Conservation (phyloP, 2,797 vertebrate genomes). For the Sciurus vulgaris region DNA sequence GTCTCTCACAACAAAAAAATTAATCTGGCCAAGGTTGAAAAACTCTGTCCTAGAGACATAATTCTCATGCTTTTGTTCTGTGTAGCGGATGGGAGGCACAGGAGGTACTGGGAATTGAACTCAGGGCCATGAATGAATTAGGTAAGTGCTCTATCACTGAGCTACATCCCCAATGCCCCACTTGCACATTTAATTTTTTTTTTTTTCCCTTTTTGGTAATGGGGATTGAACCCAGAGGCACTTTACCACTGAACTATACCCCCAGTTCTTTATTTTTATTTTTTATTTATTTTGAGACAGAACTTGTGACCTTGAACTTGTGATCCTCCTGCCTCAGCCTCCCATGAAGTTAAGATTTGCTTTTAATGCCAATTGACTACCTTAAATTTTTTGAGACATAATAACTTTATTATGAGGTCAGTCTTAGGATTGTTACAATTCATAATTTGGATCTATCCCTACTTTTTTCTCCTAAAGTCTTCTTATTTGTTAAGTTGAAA, state of each 20-base stretch:
- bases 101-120: neutral
- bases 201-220: neutral
- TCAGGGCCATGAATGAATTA: neutral
- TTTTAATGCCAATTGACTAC: neutral
- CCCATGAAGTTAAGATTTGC: neutral
- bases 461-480: neutral
- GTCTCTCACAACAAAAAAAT: neutral
- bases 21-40: neutral
- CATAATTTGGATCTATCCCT: neutral
- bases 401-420: neutral
- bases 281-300: neutral
- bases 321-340: neutral
- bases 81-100: no score
- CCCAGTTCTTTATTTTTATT: neutral
- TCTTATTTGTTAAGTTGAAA: constrained; percentile 56
- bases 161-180: no score
- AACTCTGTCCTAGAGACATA: neutral
- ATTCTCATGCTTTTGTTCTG: neutral
- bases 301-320: neutral
- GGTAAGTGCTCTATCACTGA: neutral
- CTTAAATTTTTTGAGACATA: constrained; percentile 35
- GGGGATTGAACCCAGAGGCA: neutral
- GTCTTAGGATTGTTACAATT: constrained; percentile 1
- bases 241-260: neutral
- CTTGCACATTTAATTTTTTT: neutral